Evolutionary conservation across 2,113 vertebrate genomes (phyloP).

Genomic region (Hippoglossus stenolepis): DNA sequence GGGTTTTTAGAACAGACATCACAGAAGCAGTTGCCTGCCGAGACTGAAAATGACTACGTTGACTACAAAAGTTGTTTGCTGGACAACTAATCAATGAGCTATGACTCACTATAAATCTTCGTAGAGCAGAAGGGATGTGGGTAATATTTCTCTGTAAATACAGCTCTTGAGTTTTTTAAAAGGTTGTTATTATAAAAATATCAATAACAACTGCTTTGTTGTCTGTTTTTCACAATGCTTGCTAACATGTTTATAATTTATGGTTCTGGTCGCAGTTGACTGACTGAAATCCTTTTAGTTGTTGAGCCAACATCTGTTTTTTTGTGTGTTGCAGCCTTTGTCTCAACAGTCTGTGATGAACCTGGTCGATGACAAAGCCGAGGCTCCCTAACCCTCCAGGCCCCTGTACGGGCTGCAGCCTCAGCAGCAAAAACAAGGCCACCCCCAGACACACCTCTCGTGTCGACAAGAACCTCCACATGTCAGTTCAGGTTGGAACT

Average conservation of each 20-base stretch:
- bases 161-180: too few species aligned
- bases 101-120: too few species aligned
- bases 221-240: neutral
- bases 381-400: conserved; percentile 62
- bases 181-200: neutral
- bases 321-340: conserved; percentile 57
- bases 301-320: neutral
- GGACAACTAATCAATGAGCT: too few species aligned
- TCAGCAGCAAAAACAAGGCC: conserved; percentile 28
- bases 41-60: too few species aligned
- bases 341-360: conserved; percentile 49
- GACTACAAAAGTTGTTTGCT: too few species aligned
- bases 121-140: neutral
- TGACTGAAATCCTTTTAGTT: neutral
- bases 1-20: too few species aligned
- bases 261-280: neutral
- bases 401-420: conserved; percentile 30
- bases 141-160: neutral
- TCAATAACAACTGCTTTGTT: neutral
- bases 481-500: conserved; percentile 23
- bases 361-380: neutral
- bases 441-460: conserved; percentile 36
- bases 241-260: neutral
- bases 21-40: too few species aligned
- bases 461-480: conserved; percentile 40